Base-by-base conservation (phyloP, 2,113 vertebrate species). In the Gavialis gangeticus region DNA sequence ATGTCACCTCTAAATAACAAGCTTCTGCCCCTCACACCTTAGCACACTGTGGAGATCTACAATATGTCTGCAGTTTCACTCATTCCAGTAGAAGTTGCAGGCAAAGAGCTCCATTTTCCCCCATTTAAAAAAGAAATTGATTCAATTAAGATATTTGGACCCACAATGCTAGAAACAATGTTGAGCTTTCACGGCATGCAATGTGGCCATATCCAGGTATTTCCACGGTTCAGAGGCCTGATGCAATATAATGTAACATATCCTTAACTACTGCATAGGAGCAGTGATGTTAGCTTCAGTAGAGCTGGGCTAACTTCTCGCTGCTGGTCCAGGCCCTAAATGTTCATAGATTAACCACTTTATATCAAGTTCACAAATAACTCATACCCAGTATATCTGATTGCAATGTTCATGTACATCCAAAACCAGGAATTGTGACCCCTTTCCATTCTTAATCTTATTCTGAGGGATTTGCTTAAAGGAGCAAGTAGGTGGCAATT, bases 381-480 rank as follows among this genome's bases (percentile, higher is more conserved):
- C 46, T 46, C 46, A 46, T 46, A 46, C 46, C 46, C 46, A 46
- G 46, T 46, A 9, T 46, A 46, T 46, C 46, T 75, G 82, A 58
- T 10, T 55, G 4, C 24, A 63, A 78, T 0, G 0, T 46, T 58
- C 30, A 81, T 34, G 57, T 79, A 18, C 67, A 67, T 28, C 37
- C 27, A 66, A 78, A 90, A 87, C 86, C 4, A 78, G 4, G 34
- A 80, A 10, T 46, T 27, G 37, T 15, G 59, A 95, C 54, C 19
- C 79, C 30, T 83, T 34, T 83, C 73, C 91, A 18, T 56, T 91
- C 46, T 30, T 82, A 5, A 82, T 21, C 79, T 75, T 67, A 62
- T 88, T 80, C 46, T 91, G 81, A 86, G 75, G 21, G 63, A 82
- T 77, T 56, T 56, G 56, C 34, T 9, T 84, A 37, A 81, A 57